These are phyloP conservation scores for Entosphenus tridentatus DNA, from an alignment of 2,113 vertebrate species.

Conservation along the genomic window DNA sequence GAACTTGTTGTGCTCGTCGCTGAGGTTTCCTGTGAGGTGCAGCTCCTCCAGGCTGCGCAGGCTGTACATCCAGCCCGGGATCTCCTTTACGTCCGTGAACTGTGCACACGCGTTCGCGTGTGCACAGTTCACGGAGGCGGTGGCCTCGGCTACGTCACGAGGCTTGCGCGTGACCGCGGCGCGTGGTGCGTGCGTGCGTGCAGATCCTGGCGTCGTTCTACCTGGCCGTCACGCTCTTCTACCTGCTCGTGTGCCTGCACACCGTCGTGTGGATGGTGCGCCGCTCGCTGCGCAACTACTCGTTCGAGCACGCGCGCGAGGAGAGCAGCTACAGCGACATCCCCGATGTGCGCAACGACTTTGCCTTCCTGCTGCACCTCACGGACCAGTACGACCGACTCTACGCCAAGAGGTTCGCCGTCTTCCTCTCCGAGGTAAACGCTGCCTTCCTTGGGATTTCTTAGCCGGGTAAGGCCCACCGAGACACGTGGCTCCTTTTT, in stretches of 20 bases:
- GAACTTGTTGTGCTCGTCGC: constrained; percentile 21
- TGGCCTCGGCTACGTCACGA: too few relatives aligned
- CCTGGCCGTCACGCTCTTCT: background rate
- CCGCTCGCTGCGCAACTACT: background rate
- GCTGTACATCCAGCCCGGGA: constrained; percentile 28
- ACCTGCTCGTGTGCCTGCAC: background rate
- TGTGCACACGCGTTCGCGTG: background rate
- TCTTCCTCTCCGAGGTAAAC: constrained; percentile 47
- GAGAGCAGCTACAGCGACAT: constrained; percentile 25
- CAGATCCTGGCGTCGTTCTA: background rate
- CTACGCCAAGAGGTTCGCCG: constrained; percentile 51
- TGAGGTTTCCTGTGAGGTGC: constrained; percentile 24
- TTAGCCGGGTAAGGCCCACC: background rate
- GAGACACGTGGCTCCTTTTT: too few relatives aligned
- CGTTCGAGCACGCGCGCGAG: background rate
- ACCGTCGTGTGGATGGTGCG: background rate
- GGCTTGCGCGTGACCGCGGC: too few relatives aligned
- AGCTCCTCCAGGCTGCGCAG: constrained; percentile 27
- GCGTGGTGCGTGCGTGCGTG: too few relatives aligned
- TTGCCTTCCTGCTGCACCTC: constrained; percentile 63
- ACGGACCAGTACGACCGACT: constrained; percentile 59
- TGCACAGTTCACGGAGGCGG: too few relatives aligned
- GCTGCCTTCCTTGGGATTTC: background rate
- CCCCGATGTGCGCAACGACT: constrained; percentile 60
- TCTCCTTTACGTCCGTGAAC: constrained; percentile 24